Base-by-base conservation (phyloP, 2,797 vertebrate genomes). In the Thaleichthys pacificus region DNA sequence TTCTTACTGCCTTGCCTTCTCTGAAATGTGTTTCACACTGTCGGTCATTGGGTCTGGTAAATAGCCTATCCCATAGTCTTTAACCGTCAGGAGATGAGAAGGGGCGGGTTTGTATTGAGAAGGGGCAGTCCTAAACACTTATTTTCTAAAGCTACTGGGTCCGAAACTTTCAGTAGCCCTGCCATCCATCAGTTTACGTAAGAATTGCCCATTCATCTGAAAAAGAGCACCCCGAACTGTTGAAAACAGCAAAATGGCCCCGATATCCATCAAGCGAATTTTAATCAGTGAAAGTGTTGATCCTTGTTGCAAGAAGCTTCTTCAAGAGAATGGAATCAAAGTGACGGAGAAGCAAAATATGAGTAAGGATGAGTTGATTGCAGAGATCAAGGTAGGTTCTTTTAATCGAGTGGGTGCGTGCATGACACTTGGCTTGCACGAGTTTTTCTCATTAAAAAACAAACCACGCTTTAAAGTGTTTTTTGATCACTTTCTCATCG, bases 261-360 rank as follows among this genome's bases (percentile, higher is more conserved):
- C 94, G 7, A 87, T 94, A 17, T 80, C 74, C 75, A 87, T 98
- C 80, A 87, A 86, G 72, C 92, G 90, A 7, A 90, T 98, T 69
- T 82, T 98, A 65, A 96, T 98, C 86, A 98, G 96, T 70, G 97
- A 98, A 47, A 95, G 92, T 69, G 93, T 98, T n/a, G 96, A 98
- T 84, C 94, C 95, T 0, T 93, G 95, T 81, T 98, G 97, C 85
- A 91, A 86, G 85, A 72, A 86, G 70, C 94, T 98, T 64, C 83
- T 98, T 86, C 92, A 94, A 77, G 93, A 95, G 72, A 94, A 94
- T 68, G 96, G 95, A 75, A 93, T 98, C 84, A 89, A 82, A 61
- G 97, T 97, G 22, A 94, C 92, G 54, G 96, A 98, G 82, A 96
- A 92, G 64, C 92, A 87, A 17, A 93, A 90, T 9, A 92, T 98